Percentiles rank a stretch among this genome's conserved stretches.
Evolutionary conservation across 2,113 vertebrate genomes (phyloP).

Genomic region (Oryzias celebensis): DNA sequence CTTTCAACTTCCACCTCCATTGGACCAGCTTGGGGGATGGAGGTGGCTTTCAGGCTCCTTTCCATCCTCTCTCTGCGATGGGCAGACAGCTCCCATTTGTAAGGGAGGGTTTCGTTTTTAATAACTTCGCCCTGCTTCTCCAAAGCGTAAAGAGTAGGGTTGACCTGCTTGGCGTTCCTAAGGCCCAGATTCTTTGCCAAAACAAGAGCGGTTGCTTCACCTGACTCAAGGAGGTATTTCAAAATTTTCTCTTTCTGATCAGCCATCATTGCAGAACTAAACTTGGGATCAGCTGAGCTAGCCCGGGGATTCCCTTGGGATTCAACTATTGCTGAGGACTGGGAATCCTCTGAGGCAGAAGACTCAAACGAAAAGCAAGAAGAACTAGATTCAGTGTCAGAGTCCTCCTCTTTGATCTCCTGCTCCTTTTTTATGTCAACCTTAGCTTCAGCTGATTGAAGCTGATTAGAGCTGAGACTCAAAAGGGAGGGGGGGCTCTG

Average conservation of each 20-base stretch:
- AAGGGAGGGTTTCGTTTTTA: constrained; percentile 65
- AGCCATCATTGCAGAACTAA: constrained; percentile 67
- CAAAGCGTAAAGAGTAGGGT: constrained; percentile 78
- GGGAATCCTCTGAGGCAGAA: constrained; percentile 43
- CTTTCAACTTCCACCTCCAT: neutral
- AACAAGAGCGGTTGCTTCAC: constrained; percentile 76
- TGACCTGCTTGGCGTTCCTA: constrained; percentile 80
- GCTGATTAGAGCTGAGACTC: constrained; percentile 3
- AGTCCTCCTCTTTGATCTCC: constrained; percentile 21
- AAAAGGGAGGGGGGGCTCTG: neutral
- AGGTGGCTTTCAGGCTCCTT: constrained; percentile 74
- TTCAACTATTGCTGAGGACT: constrained; percentile 10
- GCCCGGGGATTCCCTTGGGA: constrained; percentile 2
- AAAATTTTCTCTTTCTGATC: constrained; percentile 86
- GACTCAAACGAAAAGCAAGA: constrained; percentile 43
- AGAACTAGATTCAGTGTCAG: constrained; percentile 57
- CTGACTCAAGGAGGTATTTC: constrained; percentile 75
- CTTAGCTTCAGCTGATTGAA: constrained; percentile 9
- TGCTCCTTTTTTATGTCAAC: constrained; percentile 25
- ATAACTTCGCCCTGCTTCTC: constrained; percentile 88
- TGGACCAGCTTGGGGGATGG: neutral
- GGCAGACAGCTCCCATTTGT: constrained; percentile 82
- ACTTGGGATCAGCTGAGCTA: neutral
- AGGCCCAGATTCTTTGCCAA: constrained; percentile 88
- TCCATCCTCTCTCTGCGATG: constrained; percentile 86